A percentile compares a stretch with the other conserved stretches of the same genome.
phyloP scores from a whole-genome alignment of 2,113 vertebrate genomes.

The Leiothrix lutea region DNA sequence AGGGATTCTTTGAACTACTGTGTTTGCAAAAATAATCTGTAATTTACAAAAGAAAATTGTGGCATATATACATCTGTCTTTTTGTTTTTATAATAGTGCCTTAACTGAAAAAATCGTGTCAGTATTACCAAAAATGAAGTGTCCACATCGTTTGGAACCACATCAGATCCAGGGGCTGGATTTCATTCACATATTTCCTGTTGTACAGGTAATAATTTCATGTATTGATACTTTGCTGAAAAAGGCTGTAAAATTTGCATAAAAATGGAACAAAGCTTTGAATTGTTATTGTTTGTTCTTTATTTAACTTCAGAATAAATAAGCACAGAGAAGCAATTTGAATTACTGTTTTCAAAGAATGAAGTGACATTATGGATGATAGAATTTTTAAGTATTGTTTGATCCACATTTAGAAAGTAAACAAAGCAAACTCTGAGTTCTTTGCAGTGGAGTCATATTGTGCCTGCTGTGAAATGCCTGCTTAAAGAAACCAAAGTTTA shows the following conservation, averaged over 20 bases:
- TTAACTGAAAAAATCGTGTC: slow-evolving; percentile 98
- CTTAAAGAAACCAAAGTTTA: background rate
- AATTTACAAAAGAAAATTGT: background rate
- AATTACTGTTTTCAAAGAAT: background rate
- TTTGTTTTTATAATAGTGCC: slow-evolving; percentile 75
- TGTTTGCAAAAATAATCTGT: background rate
- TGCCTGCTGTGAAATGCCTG: background rate
- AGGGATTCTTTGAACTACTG: background rate
- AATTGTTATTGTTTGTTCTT: background rate
- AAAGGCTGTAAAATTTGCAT: background rate
- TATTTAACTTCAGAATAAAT: background rate
- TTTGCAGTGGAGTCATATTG: background rate
- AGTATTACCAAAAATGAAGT: slow-evolving; percentile 96
- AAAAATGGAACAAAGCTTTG: background rate
- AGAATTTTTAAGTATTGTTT: background rate
- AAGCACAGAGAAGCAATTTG: background rate
- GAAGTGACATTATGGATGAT: background rate
- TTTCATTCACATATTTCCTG: slow-evolving; percentile 98
- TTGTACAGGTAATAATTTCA: slow-evolving; percentile 84
- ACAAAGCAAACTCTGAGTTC: background rate
- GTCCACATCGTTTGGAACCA: slow-evolving; percentile 93
- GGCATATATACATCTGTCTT: background rate
- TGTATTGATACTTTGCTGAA: background rate
- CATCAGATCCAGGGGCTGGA: slow-evolving; percentile 98
- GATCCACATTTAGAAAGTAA: background rate